Conservation (phyloP, 2,888 invertebrate species). For the Saturnia japonica region DNA sequence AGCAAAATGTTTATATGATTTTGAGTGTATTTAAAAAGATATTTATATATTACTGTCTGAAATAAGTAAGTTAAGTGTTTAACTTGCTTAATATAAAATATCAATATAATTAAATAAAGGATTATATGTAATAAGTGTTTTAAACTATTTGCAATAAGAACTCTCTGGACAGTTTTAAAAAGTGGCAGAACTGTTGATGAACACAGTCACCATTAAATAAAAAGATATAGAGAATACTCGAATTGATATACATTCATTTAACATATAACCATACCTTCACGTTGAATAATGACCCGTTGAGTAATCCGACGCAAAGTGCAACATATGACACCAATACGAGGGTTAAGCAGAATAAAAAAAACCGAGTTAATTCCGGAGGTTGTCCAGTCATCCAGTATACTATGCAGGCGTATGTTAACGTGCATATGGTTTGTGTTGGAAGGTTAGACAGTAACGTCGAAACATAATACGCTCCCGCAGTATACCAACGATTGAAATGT, state of each 20-base stretch:
- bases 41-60: too few relatives aligned
- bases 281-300: conserved; percentile 91
- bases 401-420: conserved; percentile 87
- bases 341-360: conserved; percentile 87
- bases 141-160: too few relatives aligned
- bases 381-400: conserved; percentile 95
- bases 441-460: conserved; percentile 90
- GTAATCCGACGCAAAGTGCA: conserved; percentile 91
- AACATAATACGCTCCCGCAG: conserved; percentile 90
- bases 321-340: conserved; percentile 90
- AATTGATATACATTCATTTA: neutral
- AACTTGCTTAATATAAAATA: too few relatives aligned
- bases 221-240: too few relatives aligned
- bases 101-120: too few relatives aligned
- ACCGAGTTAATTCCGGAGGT: conserved; percentile 87
- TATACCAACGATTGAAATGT: conserved; percentile 95
- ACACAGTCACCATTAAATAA: too few relatives aligned
- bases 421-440: conserved; percentile 90
- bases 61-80: too few relatives aligned
- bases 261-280: conserved; percentile 83
- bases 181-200: too few relatives aligned
- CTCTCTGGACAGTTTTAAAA: too few relatives aligned
- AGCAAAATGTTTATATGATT: conserved; percentile 12
- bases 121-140: too few relatives aligned
- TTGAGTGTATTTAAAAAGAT: too few relatives aligned